Base-by-base conservation (phyloP, 2,888 invertebrate species). In the Perizoma flavofasciatum region DNA sequence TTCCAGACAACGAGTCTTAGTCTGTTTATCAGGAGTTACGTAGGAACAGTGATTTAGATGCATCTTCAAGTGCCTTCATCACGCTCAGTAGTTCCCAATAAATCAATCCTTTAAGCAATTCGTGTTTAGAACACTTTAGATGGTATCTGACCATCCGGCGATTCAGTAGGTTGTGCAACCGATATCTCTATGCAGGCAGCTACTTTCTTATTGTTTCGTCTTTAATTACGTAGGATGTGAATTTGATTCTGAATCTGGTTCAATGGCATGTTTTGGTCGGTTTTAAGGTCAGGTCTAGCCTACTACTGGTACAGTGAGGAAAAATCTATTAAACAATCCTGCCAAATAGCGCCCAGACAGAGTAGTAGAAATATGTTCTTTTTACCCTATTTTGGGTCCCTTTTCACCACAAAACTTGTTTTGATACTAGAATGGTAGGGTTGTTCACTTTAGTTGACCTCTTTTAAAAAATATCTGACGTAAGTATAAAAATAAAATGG, bases 191-290 rank as follows among this genome's bases (percentile, higher is more conserved):
- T 77, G 77, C 74, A 72, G 66, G 77, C 74, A 71, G 66, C 77
- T 71, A 76, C 89, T 90, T 90, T 90, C 89, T 88, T 86, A 89
- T 89, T 90, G 89, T 90, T 86, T 85, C 75, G 79, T 78, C 22
- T 73, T 88, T 87, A 87, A 89, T 89, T 86, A 83, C 78, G 78
- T 78, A 75, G 75, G 68, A 72, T 74, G 69, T 64, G 69, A 73
- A 61, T 63, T 41, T 50, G 71, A 67, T 58, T 49, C 46, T 64
- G 59, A 72, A 79, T 78, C 66, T 79, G 70, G 82, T 81, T 85
- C 85, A 87, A 88, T 87, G 86, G 78, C 76, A 77, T 55, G 68
- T 58, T 61, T 67, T 64, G 67, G 69, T 63, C 66, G 61, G 64
- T 54, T 44, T 49, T 35, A 49, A 75, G 78, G 75, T 73, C 71